These are phyloP conservation scores for Drosophila falleni DNA, from an alignment of 2,888 invertebrate genomes.

Conservation along the genomic window DNA sequence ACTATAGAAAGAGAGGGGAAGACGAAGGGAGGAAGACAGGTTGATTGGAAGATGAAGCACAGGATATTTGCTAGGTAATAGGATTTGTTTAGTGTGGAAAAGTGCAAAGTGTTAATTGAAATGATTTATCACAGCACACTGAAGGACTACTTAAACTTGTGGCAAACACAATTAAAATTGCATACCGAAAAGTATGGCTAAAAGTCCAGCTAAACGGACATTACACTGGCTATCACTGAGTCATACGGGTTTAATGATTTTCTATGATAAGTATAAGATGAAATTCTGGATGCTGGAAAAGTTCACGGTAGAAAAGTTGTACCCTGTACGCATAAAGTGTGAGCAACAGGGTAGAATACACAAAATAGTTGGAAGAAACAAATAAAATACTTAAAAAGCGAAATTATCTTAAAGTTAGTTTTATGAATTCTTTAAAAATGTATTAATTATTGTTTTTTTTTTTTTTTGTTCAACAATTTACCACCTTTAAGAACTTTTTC, in stretches of 20 bases:
- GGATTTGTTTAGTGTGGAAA: conserved; percentile 26
- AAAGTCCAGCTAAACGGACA: not conserved
- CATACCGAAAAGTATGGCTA: not conserved
- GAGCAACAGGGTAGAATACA: not conserved
- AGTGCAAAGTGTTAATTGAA: conserved; percentile 42
- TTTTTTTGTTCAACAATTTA: no score
- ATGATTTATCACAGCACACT: conserved; percentile 16
- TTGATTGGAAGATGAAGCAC: not conserved
- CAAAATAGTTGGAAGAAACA: not conserved
- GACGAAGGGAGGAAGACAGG: not conserved
- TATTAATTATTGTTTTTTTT: no score
- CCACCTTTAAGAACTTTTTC: no score
- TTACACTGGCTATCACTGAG: conserved; percentile 1
- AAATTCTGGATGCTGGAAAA: conserved; percentile 5
- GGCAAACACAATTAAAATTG: not conserved
- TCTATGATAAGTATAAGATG: not conserved
- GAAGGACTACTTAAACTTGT: conserved; percentile 1
- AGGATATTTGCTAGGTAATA: conserved; percentile 23
- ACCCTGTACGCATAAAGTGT: not conserved
- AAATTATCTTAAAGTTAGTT: no score
- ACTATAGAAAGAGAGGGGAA: not conserved
- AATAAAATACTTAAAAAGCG: not conserved
- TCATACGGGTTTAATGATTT: not conserved
- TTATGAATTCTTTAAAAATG: no score
- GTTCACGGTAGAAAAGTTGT: conserved; percentile 9